Evolutionary conservation across 2,888 invertebrate genomes (phyloP).

Genomic region (Eilema griseolum): DNA sequence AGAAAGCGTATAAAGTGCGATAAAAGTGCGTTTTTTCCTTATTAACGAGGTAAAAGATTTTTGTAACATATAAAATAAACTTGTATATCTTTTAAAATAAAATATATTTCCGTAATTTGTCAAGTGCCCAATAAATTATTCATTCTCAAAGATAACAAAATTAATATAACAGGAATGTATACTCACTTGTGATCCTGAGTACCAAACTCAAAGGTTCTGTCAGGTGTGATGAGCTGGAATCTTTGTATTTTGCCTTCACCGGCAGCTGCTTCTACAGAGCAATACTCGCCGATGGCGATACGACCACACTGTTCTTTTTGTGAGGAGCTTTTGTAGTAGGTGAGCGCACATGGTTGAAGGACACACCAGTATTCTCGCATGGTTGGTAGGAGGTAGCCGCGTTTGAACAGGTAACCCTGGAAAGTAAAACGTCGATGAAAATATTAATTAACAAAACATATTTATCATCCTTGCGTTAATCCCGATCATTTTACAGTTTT

Average conservation of each 20-base stretch:
- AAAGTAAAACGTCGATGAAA: conserved; percentile 28
- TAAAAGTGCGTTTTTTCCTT: too few relatives aligned
- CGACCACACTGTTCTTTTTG: conserved; percentile 90
- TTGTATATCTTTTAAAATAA: too few relatives aligned
- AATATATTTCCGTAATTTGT: too few relatives aligned
- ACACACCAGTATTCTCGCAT: conserved; percentile 94
- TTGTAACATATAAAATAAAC: too few relatives aligned
- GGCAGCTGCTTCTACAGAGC: conserved; percentile 88
- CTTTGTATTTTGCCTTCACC: conserved; percentile 87
- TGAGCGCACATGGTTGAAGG: conserved; percentile 90
- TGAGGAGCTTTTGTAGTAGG: conserved; percentile 91
- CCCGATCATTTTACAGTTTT: too few relatives aligned
- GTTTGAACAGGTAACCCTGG: conserved; percentile 91
- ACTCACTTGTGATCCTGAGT: conserved; percentile 91
- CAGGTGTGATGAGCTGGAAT: conserved; percentile 90
- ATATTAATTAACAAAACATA: too few relatives aligned
- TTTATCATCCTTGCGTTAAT: too few relatives aligned
- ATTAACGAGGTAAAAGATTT: too few relatives aligned
- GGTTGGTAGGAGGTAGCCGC: conserved; percentile 91
- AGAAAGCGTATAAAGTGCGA: too few relatives aligned
- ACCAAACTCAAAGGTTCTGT: conserved; percentile 91
- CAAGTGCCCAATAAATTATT: too few relatives aligned
- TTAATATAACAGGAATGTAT: background rate
- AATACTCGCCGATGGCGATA: conserved; percentile 89
- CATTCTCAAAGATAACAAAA: background rate